These are phyloP conservation scores for Cuculus canorus DNA, from an alignment of 2,797 vertebrate species.

Conservation along the genomic window DNA sequence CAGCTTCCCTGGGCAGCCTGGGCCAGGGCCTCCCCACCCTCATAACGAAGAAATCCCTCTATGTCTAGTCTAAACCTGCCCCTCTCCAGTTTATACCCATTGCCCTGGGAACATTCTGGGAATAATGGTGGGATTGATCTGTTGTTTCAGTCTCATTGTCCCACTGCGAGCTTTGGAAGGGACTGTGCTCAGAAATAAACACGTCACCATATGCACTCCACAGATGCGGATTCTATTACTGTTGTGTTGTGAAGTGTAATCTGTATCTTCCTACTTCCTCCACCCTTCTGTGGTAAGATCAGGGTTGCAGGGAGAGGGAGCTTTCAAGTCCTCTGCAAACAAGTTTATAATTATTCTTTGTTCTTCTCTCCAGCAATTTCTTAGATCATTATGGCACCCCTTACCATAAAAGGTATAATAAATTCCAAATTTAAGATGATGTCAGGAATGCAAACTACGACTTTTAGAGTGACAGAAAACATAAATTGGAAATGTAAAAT, in stretches of 20 bases:
- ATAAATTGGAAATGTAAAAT: background rate
- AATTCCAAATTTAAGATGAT: background rate
- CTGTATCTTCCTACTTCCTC: background rate
- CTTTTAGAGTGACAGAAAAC: background rate
- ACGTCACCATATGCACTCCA: background rate
- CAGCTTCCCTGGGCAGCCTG: no score
- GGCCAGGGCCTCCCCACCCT: no score
- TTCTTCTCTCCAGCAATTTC: background rate
- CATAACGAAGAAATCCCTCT: no score
- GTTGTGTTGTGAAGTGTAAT: background rate
- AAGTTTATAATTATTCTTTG: background rate
- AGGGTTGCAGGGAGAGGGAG: background rate
- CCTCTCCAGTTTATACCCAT: no score
- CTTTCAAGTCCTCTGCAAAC: background rate
- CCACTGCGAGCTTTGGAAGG: background rate
- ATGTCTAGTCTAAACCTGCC: no score
- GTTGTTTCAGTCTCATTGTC: background rate
- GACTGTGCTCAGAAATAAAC: background rate
- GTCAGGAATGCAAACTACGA: background rate
- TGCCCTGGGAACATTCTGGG: background rate
- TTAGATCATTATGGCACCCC: background rate
- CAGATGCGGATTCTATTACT: background rate
- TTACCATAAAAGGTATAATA: background rate
- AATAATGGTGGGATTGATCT: background rate
- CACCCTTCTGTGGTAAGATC: background rate